These are phyloP conservation scores for Sebastolobus alascanus DNA, from an alignment of 2,797 vertebrate genomes.

Conservation along the genomic window DNA sequence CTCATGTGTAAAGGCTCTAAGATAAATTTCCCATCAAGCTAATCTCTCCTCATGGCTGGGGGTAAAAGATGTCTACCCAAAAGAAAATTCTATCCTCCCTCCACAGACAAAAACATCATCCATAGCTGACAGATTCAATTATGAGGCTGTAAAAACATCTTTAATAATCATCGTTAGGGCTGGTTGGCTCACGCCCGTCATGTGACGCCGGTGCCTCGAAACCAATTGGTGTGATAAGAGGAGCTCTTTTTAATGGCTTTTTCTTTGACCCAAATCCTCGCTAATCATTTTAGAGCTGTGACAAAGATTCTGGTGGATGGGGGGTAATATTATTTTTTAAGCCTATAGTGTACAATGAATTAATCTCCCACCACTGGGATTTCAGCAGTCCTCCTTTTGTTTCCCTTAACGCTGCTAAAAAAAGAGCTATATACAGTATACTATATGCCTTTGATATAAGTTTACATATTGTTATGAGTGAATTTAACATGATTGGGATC, in stretches of 20 bases:
- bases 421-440: neutral
- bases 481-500: neutral
- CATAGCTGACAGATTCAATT: constrained; percentile 57
- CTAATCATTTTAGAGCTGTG: constrained; percentile 79
- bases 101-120: neutral
- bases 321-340: constrained; percentile 66
- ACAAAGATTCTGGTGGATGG: constrained; percentile 62
- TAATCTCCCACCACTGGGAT: constrained; percentile 54
- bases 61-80: constrained; percentile 18
- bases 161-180: constrained; percentile 37
- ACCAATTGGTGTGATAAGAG: constrained; percentile 51
- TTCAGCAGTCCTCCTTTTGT: constrained; percentile 53
- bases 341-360: constrained; percentile 49
- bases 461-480: neutral
- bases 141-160: constrained; percentile 35
- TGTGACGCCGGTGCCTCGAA: constrained; percentile 43
- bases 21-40: constrained; percentile 46
- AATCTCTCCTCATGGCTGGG: constrained; percentile 27
- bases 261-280: constrained; percentile 74
- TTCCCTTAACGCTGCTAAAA: constrained; percentile 17
- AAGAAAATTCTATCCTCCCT: constrained; percentile 10
- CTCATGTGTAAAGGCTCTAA: constrained; percentile 48
- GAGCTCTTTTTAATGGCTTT: constrained; percentile 65
- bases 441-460: neutral
- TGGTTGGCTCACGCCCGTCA: constrained; percentile 45